A percentile compares a stretch with the other conserved stretches of the same genome.
Conservation (phyloP, 92 coral and sea anemone genomes). For the Phenganax marumi region DNA sequence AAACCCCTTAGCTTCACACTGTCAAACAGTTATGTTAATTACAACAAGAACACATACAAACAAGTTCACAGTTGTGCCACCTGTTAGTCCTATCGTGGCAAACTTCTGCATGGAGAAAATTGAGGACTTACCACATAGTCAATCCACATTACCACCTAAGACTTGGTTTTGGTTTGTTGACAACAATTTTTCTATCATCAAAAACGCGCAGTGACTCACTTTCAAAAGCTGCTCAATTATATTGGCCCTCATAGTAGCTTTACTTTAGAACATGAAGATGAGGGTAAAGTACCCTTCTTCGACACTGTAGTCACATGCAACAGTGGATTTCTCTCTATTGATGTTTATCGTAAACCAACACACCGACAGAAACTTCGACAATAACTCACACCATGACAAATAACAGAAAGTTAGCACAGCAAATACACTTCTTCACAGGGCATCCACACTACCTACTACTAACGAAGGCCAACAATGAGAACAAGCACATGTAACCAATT, state of each 20-base stretch:
- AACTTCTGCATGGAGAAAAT: constrained; percentile 31
- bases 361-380: constrained; percentile 6
- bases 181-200: constrained; percentile 34
- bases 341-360: constrained; percentile 15
- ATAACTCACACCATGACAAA: constrained; percentile 1
- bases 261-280: constrained; percentile 24
- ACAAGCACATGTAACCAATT: no score
- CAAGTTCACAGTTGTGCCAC: constrained; percentile 32
- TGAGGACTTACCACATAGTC: constrained; percentile 15
- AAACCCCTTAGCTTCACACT: neutral
- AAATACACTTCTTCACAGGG: no score
- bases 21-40: neutral
- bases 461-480: no score
- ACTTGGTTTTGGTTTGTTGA: constrained; percentile 38
- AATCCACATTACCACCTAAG: neutral
- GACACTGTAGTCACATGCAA: constrained; percentile 6
- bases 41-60: constrained; percentile 6
- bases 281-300: constrained; percentile 24
- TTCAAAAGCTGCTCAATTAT: constrained; percentile 13
- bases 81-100: constrained; percentile 20
- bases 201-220: constrained; percentile 21
- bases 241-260: constrained; percentile 18
- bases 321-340: neutral
- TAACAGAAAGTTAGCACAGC: no score
- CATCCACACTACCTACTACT: no score